phyloP scores from a whole-genome alignment of 2,113 vertebrate species.

The Nothobranchius furzeri region DNA sequence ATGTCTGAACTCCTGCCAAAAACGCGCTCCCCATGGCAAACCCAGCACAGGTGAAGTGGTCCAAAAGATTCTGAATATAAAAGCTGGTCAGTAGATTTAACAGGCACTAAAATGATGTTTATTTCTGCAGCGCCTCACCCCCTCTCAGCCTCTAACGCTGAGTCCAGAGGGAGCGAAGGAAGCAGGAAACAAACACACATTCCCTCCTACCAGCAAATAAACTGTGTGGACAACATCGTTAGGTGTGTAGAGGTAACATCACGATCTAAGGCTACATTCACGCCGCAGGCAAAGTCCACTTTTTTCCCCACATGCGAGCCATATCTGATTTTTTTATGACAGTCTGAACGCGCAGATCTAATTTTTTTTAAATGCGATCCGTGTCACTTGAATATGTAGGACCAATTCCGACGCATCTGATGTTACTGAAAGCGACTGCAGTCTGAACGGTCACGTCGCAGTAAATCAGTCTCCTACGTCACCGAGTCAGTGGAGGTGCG shows the following conservation, averaged over 20 bases:
- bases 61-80: background rate
- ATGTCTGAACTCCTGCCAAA: conserved; percentile 79
- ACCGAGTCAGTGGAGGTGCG: no score
- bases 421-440: no score
- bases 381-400: no score
- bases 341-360: no score
- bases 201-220: conserved; percentile 92
- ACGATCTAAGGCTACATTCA: no score
- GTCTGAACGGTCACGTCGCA: no score
- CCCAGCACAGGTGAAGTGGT: conserved; percentile 53
- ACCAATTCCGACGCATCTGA: no score
- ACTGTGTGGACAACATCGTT: conserved; percentile 89
- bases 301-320: no score
- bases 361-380: no score
- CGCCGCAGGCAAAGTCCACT: no score
- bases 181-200: conserved; percentile 72
- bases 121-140: conserved; percentile 34
- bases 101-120: background rate
- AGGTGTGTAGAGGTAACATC: conserved; percentile 70
- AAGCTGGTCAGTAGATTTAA: conserved; percentile 3
- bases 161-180: conserved; percentile 60
- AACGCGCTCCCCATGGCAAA: conserved; percentile 49
- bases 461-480: no score
- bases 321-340: no score
- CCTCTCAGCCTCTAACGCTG: conserved; percentile 45